Percentiles rank a stretch among this genome's conserved stretches.
These are phyloP conservation scores for Trachemys scripta DNA, from an alignment of 2,113 vertebrate genomes.

Conservation along the genomic window DNA sequence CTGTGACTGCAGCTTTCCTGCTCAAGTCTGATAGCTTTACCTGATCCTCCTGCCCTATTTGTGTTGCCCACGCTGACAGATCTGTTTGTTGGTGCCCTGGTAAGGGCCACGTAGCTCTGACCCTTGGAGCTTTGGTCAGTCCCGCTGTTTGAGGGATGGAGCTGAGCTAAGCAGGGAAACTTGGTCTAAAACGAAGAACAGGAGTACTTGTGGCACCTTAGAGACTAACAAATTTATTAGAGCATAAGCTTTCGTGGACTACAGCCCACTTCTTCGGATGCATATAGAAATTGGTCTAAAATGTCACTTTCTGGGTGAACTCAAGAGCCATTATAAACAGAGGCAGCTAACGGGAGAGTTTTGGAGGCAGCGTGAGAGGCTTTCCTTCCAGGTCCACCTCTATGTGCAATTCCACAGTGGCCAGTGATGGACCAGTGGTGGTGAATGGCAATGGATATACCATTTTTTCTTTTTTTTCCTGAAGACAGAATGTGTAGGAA, in stretches of 20 bases:
- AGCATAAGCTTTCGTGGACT: no score
- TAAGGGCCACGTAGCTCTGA: neutral
- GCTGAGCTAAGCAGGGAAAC: neutral
- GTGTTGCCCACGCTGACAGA: neutral
- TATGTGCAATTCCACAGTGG: neutral
- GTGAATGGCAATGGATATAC: no score
- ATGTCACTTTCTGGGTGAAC: neutral
- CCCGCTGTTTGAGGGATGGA: neutral
- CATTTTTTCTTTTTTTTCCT: neutral
- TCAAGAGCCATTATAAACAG: neutral
- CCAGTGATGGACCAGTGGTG: neutral
- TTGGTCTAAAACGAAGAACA: neutral
- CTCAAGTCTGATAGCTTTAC: neutral
- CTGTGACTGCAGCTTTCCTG: neutral
- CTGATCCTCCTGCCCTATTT: neutral
- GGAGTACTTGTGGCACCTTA: no score
- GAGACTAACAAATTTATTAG: no score
- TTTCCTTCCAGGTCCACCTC: neutral
- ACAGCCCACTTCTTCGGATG: no score
- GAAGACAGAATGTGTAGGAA: neutral
- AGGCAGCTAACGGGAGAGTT: neutral
- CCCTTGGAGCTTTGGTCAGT: neutral
- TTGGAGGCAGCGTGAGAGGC: neutral
- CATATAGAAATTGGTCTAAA: neutral
- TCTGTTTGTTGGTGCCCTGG: neutral